Percentiles rank a stretch among this genome's conserved stretches.
These are phyloP conservation scores for Netelia melanura DNA, from an alignment of 2,888 invertebrate species.

Conservation along the genomic window DNA sequence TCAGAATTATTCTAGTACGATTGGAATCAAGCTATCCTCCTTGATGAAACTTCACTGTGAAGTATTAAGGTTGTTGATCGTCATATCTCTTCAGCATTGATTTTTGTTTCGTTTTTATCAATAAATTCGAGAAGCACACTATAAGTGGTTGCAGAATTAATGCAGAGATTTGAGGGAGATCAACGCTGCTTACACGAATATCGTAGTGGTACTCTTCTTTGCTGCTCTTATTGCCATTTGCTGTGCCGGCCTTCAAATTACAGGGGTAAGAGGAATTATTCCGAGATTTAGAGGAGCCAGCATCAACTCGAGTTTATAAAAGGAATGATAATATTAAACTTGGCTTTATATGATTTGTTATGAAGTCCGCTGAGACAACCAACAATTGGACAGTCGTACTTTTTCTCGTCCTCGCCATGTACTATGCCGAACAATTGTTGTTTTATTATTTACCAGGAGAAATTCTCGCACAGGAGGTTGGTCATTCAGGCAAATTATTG, in stretches of 20 bases:
- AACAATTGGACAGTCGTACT: constrained; percentile 47
- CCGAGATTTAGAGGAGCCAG: not conserved
- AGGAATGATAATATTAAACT: not conserved
- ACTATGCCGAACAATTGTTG: constrained; percentile 67
- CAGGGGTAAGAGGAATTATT: constrained; percentile 51
- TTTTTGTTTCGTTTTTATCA: not conserved
- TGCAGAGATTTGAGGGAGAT: constrained; percentile 65
- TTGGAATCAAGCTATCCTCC: constrained; percentile 49
- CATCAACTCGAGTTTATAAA: not conserved
- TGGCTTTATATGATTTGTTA: not conserved
- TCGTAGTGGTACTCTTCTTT: constrained; percentile 65
- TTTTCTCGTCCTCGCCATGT: constrained; percentile 65
- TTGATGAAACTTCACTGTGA: constrained; percentile 60
- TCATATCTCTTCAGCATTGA: not conserved
- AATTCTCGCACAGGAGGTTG: constrained; percentile 65
- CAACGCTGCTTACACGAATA: constrained; percentile 66
- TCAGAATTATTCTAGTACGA: not conserved
- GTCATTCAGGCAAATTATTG: not conserved
- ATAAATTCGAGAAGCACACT: not conserved
- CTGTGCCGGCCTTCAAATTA: constrained; percentile 70
- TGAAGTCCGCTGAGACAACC: constrained; percentile 43
- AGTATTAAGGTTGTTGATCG: constrained; percentile 59
- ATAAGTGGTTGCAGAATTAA: constrained; percentile 41
- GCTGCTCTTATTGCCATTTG: constrained; percentile 69
- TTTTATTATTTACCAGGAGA: constrained; percentile 70